Evolutionary conservation across 2,113 vertebrate genomes (phyloP).

Genomic region (Thinocorus orbignyianus): DNA sequence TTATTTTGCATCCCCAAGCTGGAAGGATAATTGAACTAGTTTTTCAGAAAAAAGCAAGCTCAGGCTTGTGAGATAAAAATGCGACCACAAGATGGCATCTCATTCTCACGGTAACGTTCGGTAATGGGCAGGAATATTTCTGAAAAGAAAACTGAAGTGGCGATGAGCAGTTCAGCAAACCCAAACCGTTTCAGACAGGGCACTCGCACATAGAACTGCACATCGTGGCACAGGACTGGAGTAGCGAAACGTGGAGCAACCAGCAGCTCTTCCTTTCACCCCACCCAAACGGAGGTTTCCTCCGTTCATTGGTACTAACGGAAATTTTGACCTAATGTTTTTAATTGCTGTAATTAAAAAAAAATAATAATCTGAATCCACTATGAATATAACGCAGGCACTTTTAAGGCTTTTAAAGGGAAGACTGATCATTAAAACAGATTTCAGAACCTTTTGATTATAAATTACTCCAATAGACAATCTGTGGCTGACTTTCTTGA

Average conservation of each 20-base stretch:
- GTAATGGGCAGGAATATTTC: not conserved
- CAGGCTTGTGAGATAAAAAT: not conserved
- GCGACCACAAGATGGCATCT: slow-evolving; percentile 66
- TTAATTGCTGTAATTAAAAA: not conserved
- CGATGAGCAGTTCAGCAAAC: not conserved
- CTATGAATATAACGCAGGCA: not conserved
- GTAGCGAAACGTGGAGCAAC: not conserved
- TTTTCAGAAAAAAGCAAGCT: not conserved
- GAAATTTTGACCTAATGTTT: not conserved
- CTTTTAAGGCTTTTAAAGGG: not conserved
- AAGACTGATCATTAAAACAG: not conserved
- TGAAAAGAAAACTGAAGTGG: not conserved
- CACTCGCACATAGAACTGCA: not conserved
- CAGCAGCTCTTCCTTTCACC: not conserved
- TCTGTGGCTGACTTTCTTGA: not conserved
- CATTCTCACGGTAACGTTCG: not conserved
- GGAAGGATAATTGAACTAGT: not conserved
- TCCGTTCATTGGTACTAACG: not conserved
- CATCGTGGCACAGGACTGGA: not conserved
- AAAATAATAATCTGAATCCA: not conserved
- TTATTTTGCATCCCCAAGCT: not conserved
- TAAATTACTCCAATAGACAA: not conserved
- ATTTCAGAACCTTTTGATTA: not conserved
- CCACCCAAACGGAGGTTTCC: not conserved
- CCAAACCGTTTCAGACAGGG: not conserved